These are phyloP conservation scores for Lathamus discolor DNA, from an alignment of 2,113 vertebrate genomes.

Conservation along the genomic window DNA sequence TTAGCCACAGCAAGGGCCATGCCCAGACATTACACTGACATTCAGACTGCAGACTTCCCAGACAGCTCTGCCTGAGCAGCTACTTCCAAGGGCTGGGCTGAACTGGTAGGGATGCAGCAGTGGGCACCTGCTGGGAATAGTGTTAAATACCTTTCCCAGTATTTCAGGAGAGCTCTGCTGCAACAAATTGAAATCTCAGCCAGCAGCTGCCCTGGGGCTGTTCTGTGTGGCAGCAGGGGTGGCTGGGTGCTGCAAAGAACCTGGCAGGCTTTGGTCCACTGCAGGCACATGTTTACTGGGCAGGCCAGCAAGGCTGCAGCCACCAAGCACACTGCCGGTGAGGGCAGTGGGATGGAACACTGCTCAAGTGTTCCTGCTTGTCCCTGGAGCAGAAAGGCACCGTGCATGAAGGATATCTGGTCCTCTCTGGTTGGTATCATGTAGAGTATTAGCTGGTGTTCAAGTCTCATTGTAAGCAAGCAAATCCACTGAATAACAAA, in stretches of 20 bases:
- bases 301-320: background rate
- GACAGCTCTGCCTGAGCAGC: background rate
- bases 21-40: background rate
- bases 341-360: background rate
- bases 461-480: background rate
- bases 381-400: background rate
- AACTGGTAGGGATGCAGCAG: too few species aligned
- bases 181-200: background rate
- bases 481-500: background rate
- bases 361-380: background rate
- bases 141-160: background rate
- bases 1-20: background rate
- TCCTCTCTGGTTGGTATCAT: background rate
- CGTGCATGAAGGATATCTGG: fast-evolving
- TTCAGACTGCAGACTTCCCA: background rate
- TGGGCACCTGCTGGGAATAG: background rate
- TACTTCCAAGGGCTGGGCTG: background rate
- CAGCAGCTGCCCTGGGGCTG: background rate
- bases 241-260: background rate
- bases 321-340: background rate
- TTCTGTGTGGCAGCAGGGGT: too few species aligned
- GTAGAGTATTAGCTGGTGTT: background rate
- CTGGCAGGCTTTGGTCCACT: background rate
- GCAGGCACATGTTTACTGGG: background rate
- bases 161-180: background rate